A percentile compares a stretch with the other conserved stretches of the same genome.
Conservation (phyloP, 2,113 vertebrate genomes). For the Nothoprocta perdicaria region DNA sequence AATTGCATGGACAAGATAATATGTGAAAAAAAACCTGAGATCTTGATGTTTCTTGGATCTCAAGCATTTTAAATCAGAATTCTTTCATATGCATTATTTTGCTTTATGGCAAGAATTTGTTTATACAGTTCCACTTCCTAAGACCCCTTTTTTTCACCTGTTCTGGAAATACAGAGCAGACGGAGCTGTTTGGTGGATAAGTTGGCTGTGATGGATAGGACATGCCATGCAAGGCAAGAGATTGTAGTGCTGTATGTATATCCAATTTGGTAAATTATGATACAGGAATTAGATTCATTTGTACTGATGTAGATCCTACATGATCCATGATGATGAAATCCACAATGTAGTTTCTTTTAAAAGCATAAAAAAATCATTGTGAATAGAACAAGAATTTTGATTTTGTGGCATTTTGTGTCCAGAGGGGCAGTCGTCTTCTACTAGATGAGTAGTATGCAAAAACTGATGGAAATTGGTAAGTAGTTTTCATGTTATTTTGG, state of each 20-base stretch:
- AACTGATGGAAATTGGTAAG: not conserved
- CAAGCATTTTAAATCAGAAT: not conserved
- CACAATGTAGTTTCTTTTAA: not conserved
- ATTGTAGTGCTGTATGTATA: not conserved
- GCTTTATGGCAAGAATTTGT: not conserved
- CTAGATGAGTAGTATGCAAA: not conserved
- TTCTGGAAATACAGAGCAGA: not conserved
- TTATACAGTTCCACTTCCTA: not conserved
- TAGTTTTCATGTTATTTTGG: not conserved
- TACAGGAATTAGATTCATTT: not conserved
- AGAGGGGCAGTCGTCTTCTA: not conserved
- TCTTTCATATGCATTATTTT: not conserved
- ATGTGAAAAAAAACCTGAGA: not conserved
- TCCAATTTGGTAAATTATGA: not conserved
- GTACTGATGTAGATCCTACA: not conserved
- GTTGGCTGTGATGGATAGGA: not conserved
- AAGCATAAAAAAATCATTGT: not conserved
- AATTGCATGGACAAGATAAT: not conserved
- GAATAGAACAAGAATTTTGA: not conserved
- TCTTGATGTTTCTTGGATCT: not conserved
- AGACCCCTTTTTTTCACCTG: not conserved
- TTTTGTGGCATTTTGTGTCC: not conserved
- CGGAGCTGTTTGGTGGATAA: not conserved
- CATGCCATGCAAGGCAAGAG: not conserved
- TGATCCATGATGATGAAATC: no score